Evolutionary conservation across 2,888 invertebrate species (phyloP).

Genomic region (Elysia crispata): DNA sequence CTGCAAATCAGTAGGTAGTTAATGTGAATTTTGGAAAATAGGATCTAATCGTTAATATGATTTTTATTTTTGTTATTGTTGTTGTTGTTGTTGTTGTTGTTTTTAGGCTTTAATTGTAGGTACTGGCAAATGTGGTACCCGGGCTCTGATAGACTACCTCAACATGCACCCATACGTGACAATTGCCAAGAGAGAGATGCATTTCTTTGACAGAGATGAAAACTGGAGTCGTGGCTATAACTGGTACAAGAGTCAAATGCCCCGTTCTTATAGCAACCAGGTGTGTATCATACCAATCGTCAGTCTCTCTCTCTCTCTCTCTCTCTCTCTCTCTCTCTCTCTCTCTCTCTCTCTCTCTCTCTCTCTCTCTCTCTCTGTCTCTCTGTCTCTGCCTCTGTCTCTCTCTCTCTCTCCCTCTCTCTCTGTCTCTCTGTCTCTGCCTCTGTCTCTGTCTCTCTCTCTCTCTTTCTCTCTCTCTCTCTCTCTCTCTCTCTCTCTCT

Average conservation of each 20-base stretch:
- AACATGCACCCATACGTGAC: not conserved
- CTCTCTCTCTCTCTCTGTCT: not conserved
- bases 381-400: no score
- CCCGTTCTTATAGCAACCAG: not conserved
- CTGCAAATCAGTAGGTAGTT: no score
- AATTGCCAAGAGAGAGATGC: not conserved
- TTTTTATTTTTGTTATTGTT: no score
- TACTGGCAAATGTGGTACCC: conserved; percentile 40
- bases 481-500: no score
- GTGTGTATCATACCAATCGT: not conserved
- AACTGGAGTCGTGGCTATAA: not conserved
- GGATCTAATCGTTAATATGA: no score
- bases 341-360: not conserved
- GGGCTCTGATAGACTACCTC: not conserved
- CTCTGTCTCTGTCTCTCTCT: no score
- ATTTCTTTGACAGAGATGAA: not conserved
- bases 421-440: no score
- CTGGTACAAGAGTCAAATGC: not conserved
- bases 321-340: not conserved
- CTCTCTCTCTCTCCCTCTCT: no score
- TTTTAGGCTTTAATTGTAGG: conserved; percentile 44
- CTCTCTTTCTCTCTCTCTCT: no score
- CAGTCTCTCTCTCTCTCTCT: not conserved
- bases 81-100: no score
- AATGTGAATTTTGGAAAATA: no score